Conservation (phyloP, 2,888 invertebrate species). For the Agriopis aurantiaria region DNA sequence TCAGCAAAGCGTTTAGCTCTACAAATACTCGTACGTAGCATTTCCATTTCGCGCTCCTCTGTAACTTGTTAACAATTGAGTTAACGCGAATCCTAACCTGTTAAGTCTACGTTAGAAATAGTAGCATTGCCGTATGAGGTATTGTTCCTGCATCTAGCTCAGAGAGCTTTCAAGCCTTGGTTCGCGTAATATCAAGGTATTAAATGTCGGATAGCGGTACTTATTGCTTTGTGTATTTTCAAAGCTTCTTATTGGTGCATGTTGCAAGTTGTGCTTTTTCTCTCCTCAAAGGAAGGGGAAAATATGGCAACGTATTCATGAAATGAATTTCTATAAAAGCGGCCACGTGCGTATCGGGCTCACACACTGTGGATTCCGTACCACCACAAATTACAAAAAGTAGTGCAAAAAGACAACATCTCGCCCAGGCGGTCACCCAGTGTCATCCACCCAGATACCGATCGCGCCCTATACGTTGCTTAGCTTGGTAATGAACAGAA, state of each 20-base stretch:
- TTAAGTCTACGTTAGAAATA: constrained; percentile 22
- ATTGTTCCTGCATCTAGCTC: constrained; percentile 35
- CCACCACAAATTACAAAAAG: too few species aligned
- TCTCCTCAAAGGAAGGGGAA: background rate
- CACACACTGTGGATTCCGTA: too few species aligned
- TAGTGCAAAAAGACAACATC: too few species aligned
- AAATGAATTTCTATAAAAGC: too few species aligned
- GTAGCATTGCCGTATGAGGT: constrained; percentile 23
- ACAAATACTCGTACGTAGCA: constrained; percentile 8
- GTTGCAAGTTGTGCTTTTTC: background rate
- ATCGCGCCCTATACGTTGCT: too few species aligned
- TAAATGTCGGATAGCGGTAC: background rate
- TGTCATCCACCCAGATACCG: too few species aligned
- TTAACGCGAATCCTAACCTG: constrained; percentile 18
- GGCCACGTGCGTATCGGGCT: too few species aligned
- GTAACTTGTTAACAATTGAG: constrained; percentile 21
- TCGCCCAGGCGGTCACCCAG: too few species aligned
- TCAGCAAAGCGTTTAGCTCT: constrained; percentile 9
- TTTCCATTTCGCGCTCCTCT: constrained; percentile 13
- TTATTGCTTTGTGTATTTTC: background rate
- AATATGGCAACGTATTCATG: background rate
- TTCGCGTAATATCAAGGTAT: constrained; percentile 16
- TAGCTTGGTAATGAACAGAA: too few species aligned
- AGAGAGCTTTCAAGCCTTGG: constrained; percentile 24
- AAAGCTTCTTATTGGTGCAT: background rate